These are phyloP conservation scores for western clawed frog (Xenopus tropicalis) DNA, from an alignment of 2,113 vertebrate species.

Conservation along the genomic window DNA sequence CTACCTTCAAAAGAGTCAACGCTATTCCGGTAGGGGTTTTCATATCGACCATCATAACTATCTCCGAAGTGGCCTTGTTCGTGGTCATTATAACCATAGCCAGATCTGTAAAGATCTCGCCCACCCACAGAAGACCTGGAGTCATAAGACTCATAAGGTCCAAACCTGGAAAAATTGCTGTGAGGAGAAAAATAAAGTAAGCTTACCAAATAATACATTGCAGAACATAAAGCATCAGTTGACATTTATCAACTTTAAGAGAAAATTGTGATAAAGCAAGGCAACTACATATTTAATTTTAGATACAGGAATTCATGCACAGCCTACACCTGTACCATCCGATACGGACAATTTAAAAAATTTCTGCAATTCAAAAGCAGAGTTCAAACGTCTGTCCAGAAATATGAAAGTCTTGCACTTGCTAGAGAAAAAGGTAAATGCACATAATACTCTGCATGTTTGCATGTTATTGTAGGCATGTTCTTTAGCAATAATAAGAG, in stretches of 20 bases:
- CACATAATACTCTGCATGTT: no score
- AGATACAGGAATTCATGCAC: not conserved
- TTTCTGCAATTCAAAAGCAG: no score
- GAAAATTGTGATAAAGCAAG: not conserved
- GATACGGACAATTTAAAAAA: not conserved
- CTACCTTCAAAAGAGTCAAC: slow-evolving; percentile 86
- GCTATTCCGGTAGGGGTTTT: slow-evolving; percentile 80
- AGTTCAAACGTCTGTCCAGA: no score
- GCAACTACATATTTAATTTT: not conserved
- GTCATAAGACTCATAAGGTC: slow-evolving; percentile 86
- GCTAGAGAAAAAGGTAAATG: no score
- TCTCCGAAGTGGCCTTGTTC: slow-evolving; percentile 85
- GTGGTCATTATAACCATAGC: slow-evolving; percentile 86
- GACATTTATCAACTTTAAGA: slow-evolving; percentile 80
- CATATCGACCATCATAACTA: slow-evolving; percentile 85
- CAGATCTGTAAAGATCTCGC: slow-evolving; percentile 85
- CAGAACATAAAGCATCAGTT: slow-evolving; percentile 78
- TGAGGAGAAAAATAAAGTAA: slow-evolving; percentile 83
- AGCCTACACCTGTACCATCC: not conserved
- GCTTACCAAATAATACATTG: slow-evolving; percentile 82
- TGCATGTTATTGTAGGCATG: no score
- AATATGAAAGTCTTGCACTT: no score
- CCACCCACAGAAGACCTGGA: slow-evolving; percentile 82
- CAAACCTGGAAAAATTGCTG: slow-evolving; percentile 86
- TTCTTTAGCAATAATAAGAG: no score